These are phyloP conservation scores for Acanthosepion pharaonis DNA, from an alignment of 2,888 invertebrate species.

Conservation along the genomic window DNA sequence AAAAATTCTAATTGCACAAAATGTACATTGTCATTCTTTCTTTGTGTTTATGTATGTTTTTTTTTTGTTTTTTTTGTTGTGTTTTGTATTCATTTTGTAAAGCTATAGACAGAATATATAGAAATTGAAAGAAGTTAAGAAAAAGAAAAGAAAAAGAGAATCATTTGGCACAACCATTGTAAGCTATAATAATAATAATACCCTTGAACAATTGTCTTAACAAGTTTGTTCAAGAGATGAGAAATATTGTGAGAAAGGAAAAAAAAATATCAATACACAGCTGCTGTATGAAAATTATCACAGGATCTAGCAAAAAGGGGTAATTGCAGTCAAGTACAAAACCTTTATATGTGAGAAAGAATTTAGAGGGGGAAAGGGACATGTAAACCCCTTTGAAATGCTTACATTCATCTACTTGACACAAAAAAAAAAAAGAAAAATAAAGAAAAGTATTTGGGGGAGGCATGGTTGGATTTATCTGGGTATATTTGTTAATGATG, in stretches of 20 bases:
- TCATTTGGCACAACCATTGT: slow-evolving; percentile 33
- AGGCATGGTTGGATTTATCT: background rate
- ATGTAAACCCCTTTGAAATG: background rate
- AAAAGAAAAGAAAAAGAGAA: background rate
- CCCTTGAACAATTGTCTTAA: background rate
- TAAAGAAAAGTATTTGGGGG: too few species aligned
- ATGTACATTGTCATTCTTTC: background rate
- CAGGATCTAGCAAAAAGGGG: slow-evolving; percentile 1
- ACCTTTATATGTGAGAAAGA: background rate
- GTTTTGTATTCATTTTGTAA: background rate
- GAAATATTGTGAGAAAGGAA: background rate
- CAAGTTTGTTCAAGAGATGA: background rate
- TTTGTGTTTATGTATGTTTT: background rate
- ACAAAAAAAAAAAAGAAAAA: background rate
- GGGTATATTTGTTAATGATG: background rate
- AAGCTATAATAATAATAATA: background rate
- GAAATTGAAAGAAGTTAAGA: background rate
- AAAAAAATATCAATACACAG: background rate
- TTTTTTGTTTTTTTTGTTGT: background rate
- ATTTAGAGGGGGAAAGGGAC: background rate
- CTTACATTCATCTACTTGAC: background rate
- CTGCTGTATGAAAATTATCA: slow-evolving; percentile 33
- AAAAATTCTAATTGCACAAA: background rate
- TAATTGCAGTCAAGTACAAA: background rate
- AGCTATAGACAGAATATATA: background rate